Evolutionary conservation across 1,140 invertebrate genomes (phyloP).

Genomic region (Geopemphigus sp.): DNA sequence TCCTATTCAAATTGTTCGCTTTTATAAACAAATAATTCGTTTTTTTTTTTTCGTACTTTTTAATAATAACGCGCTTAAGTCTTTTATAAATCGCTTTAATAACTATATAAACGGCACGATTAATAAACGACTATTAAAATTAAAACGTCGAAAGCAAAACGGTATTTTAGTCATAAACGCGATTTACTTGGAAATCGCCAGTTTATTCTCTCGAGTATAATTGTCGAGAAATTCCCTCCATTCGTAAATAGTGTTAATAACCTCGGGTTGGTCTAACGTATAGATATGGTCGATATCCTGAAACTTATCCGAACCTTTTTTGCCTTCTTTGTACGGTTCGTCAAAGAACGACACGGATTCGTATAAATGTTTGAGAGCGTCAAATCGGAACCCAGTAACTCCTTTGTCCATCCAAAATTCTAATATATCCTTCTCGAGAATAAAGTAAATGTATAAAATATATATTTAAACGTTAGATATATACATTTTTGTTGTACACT

Average conservation of each 20-base stretch:
- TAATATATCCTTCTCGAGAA: conserved; percentile 59
- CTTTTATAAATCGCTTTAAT: too few species aligned
- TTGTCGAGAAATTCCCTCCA: conserved; percentile 66
- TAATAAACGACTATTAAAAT: not conserved
- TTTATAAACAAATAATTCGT: too few species aligned
- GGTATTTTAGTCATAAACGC: not conserved
- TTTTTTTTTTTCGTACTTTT: too few species aligned
- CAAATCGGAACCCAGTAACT: conserved; percentile 69
- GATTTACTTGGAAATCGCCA: not conserved
- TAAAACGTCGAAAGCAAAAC: not conserved
- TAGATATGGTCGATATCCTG: conserved; percentile 61
- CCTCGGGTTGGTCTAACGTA: conserved; percentile 63
- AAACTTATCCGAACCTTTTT: not conserved
- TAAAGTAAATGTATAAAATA: not conserved
- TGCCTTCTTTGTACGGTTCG: conserved; percentile 52
- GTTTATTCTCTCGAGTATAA: conserved; percentile 53
- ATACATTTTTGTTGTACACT: too few species aligned
- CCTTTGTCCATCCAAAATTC: conserved; percentile 67
- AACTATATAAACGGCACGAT: too few species aligned
- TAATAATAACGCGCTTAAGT: too few species aligned
- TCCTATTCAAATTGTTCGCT: too few species aligned
- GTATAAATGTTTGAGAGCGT: conserved; percentile 60
- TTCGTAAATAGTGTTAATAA: conserved; percentile 63
- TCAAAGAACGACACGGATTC: conserved; percentile 56
- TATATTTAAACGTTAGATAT: not conserved